Conservation (phyloP, 2,797 vertebrate genomes). For the Arctocebus calabarensis region DNA sequence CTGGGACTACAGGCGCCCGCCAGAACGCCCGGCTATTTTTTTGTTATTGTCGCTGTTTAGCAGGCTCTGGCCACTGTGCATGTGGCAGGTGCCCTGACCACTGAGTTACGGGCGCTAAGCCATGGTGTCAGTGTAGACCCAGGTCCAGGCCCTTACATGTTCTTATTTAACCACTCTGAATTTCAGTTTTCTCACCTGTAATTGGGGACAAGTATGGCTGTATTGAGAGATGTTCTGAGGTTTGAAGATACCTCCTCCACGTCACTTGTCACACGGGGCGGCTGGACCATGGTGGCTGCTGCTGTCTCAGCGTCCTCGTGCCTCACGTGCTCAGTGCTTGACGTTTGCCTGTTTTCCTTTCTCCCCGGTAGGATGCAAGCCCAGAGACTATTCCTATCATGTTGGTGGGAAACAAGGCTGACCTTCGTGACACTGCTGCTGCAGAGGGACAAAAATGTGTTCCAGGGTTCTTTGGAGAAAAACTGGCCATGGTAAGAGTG, state of each 20-base stretch:
- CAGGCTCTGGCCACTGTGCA: too few relatives aligned
- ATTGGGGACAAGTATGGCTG: not conserved
- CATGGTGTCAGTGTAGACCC: not conserved
- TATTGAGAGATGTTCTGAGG: not conserved
- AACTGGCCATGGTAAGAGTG: conserved; percentile 95
- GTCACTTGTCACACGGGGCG: not conserved
- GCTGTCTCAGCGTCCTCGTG: not conserved
- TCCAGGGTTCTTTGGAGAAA: conserved; percentile 94
- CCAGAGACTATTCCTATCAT: conserved; percentile 95
- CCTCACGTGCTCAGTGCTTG: not conserved
- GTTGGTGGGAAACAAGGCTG: conserved; percentile 97
- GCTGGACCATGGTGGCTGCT: not conserved
- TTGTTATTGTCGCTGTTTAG: too few relatives aligned
- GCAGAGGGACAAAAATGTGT: conserved; percentile 90
- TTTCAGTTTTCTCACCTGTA: not conserved
- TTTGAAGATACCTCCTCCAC: not conserved
- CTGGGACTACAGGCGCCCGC: too few relatives aligned
- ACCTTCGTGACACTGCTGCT: conserved; percentile 89
- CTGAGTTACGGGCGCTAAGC: too few relatives aligned
- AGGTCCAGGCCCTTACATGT: not conserved
- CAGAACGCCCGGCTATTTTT: too few relatives aligned
- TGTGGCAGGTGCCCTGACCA: too few relatives aligned
- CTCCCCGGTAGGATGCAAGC: conserved; percentile 91
- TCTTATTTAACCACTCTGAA: conserved; percentile 2
- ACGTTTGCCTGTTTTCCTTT: not conserved